Evolutionary conservation across 2,888 invertebrate species (phyloP), one percentile per base, ranked within the genome.

Genomic region (Enoplolaimus lenunculus): DNA sequence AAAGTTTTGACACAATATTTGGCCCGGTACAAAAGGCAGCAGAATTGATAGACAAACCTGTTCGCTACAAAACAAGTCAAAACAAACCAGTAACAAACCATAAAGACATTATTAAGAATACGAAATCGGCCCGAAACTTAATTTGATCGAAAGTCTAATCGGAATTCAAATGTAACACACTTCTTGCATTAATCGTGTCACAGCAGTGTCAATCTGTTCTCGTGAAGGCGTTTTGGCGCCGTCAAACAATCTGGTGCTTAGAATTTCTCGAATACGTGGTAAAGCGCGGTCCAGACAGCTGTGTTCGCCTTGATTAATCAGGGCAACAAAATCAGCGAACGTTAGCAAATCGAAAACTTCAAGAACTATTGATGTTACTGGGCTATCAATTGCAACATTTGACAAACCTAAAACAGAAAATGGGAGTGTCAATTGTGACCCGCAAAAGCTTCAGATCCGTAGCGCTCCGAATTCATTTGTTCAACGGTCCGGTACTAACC

Each of bases 301-400:
- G 7, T 7, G 7, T 28, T 31, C 13, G 29, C 7, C 64, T 62
- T 62, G 30, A 62, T 62, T 28, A 31, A 31, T 31, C 7, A 62
- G 33, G 7, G 30, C 64, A 62, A 62, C 64, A 28, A 62, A 31
- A n/a, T 62, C 64, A 16, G 29, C 30, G 28, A 62, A 62, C 28
- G 64, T 62, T 28, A 62, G 28, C 7, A 62, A 31, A 31, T 62
- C 64, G 30, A 62, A 30, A 62, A 62, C 16, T n/a, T 62, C 64
- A 7, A 62, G 21, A 45, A 45, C 21, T 21, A 45, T 13, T 45
- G 45, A 7, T 45, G 45, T 21, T 21, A 45, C 45, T 21, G 45
- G 45, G 7, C 45, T 21, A 13, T 45, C 45, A 7, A 21, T 13
- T 13, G 45, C 45, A 7, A 45, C 45, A 21, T 45, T 45, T 45